Base-by-base conservation (phyloP, 1,140 invertebrate genomes). In the Drosophila novamexicana region DNA sequence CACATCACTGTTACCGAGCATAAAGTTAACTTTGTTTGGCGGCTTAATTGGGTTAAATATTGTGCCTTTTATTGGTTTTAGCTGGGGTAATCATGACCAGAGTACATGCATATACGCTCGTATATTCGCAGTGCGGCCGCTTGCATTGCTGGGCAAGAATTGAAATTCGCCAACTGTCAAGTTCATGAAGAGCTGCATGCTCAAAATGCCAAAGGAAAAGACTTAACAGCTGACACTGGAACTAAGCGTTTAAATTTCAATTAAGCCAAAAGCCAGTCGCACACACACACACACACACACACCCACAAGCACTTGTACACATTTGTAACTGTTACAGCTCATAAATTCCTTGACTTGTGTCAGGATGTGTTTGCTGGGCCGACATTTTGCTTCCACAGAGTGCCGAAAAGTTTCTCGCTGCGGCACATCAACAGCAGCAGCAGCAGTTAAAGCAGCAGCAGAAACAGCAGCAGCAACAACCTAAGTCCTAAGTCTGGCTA, bases 291-390 rank as follows among this genome's bases (percentile, higher is more conserved):
- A 45, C 59, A 29, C 44, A 44, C 65, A 2, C 52, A 50, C 12
- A 53, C 49, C 49, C 49, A 57, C 42, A 18, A 68, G 44, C 56
- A 36, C 49, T 14, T 36, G 7, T 10, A 4, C 16, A 42, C 32
- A 49, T 53, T 45, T 42, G 16, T 62, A 70, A 73, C 65, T 73
- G 84, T 90, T 90, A 90, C 85, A 89, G 84, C 85, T 89, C 84
- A 89, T 89, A 89, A 89, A 89, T 89, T 89, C 74, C 85, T 81
- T 89, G 85, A 89, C 84, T 89, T 90, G 81, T 90, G 85, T 79
- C 84, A 74, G 85, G 75, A 81, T 90, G 75, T 90, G 84, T 90
- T 85, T 80, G 84, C 57, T 77, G 65, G 62, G 76, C 84, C 80
- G 77, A 82, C 83, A 77, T 83, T 80, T 81, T 88, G 65, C 73